These are phyloP conservation scores for Podotricha telesiphe DNA, from an alignment of 2,888 invertebrate species.

Conservation along the genomic window DNA sequence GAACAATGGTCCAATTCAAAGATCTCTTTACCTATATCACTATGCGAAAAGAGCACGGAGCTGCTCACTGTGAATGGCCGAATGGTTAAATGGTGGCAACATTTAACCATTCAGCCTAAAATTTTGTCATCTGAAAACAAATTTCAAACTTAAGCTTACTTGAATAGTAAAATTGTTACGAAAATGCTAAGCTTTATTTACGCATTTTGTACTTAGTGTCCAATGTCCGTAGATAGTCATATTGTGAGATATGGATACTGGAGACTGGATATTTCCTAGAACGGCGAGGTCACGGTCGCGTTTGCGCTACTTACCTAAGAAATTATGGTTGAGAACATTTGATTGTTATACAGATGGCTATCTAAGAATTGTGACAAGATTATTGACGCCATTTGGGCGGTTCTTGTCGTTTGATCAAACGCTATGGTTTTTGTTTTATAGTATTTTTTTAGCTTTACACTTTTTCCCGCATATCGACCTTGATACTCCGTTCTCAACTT, in stretches of 20 bases:
- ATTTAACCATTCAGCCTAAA: too few species aligned
- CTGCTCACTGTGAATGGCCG: too few species aligned
- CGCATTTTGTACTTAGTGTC: constrained; percentile 4
- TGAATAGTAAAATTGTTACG: not conserved
- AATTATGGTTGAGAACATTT: constrained; percentile 6
- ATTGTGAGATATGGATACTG: constrained; percentile 28
- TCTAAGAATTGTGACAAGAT: not conserved
- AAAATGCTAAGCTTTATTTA: not conserved
- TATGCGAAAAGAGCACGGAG: too few species aligned
- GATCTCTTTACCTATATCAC: too few species aligned
- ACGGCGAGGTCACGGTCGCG: constrained; percentile 41
- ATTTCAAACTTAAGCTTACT: not conserved
- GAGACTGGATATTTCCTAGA: constrained; percentile 40
- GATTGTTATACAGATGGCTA: constrained; percentile 1
- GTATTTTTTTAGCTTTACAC: too few species aligned
- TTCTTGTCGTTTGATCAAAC: too few species aligned
- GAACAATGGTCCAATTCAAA: too few species aligned
- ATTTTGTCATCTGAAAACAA: too few species aligned
- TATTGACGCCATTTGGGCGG: not conserved
- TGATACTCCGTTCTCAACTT: too few species aligned
- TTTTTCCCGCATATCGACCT: too few species aligned
- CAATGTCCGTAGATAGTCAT: not conserved
- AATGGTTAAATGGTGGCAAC: too few species aligned
- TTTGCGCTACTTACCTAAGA: constrained; percentile 29
- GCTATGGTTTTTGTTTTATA: too few species aligned